Evolutionary conservation across 2,113 vertebrate genomes (phyloP), one percentile per base, ranked within the genome.

Genomic region (Gopherus flavomarginatus): DNA sequence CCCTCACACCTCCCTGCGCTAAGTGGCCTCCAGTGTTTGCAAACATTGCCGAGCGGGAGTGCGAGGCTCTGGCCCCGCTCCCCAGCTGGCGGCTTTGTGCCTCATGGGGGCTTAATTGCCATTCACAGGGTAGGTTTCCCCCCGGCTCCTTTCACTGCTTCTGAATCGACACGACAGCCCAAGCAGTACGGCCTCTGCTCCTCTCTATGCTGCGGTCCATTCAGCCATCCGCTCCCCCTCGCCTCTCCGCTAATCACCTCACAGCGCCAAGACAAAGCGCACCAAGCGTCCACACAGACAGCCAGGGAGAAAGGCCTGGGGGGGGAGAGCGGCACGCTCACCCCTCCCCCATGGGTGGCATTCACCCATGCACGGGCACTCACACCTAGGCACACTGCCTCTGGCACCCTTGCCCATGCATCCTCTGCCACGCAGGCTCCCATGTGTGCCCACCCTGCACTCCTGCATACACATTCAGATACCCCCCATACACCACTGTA

Each of bases 21-120:
- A 93, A 93, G 96, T 85, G 96, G 96, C 95, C 97, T 94, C 95
- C 57, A 38, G 90, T 98, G 95, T 98, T 98, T 98, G 97, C 97
- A 98, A 97, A 98, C 97, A 97, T 47, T 85, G 97, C 93, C 89
- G 80, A 0, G 87, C 91, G 83, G 89, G 95, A 95, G 96, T 97
- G 96, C 94, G 95, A 97, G 97, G 96, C 94, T 86, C 94, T 93
- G 82, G 4, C 95, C 97, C 97, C 92, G 91, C 38, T 72, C 91
- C 94, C 94, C 97, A 96, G 97, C 96, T 24, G 97, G 94, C 1
- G 57, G 93, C 89, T 98, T 97, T 98, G 95, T 97, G 94, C 90
- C 1, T 17, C 86, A 92, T 95, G 35, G 72, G 95, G 90, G 95
- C 31, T 96, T 98, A 96, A 97, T 98, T 97, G 97, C 97, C 97